Percentiles rank a stretch among this genome's conserved stretches.
Evolutionary conservation across 2,888 invertebrate species (phyloP).

Genomic region (Steromphala cineraria): DNA sequence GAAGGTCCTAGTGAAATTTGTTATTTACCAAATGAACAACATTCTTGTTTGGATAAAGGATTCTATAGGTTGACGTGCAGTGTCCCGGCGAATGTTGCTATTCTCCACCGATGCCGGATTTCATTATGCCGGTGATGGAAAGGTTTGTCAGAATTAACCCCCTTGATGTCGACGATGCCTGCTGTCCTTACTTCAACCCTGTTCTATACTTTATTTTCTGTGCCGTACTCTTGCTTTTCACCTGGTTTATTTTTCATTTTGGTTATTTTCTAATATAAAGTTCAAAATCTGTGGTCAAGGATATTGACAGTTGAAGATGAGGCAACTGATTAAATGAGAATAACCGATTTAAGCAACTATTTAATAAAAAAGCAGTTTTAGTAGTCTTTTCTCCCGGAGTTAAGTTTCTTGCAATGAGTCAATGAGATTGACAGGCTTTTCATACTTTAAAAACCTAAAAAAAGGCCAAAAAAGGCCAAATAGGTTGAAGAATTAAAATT

Average conservation of each 20-base stretch:
- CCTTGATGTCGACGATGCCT: not conserved
- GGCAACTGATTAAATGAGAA: no score
- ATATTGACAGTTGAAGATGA: no score
- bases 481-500: no score
- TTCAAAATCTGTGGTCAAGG: not conserved
- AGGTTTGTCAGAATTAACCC: slow-evolving; percentile 72
- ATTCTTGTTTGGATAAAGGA: slow-evolving; percentile 43
- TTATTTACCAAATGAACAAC: no score
- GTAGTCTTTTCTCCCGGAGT: no score
- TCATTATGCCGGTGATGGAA: slow-evolving; percentile 99
- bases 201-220: not conserved
- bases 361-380: no score
- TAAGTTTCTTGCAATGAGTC: no score
- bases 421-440: no score
- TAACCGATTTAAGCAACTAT: no score
- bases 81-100: slow-evolving; percentile 93
- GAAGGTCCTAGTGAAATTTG: no score
- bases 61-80: slow-evolving; percentile 94
- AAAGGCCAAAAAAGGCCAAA: no score
- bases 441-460: no score
- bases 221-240: not conserved
- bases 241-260: not conserved
- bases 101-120: slow-evolving; percentile 99
- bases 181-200: not conserved
- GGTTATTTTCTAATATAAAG: slow-evolving; percentile 1